Percentiles rank a stretch among this genome's conserved stretches.
Conservation (phyloP, 1,140 invertebrate genomes). For the Hestina assimilis region DNA sequence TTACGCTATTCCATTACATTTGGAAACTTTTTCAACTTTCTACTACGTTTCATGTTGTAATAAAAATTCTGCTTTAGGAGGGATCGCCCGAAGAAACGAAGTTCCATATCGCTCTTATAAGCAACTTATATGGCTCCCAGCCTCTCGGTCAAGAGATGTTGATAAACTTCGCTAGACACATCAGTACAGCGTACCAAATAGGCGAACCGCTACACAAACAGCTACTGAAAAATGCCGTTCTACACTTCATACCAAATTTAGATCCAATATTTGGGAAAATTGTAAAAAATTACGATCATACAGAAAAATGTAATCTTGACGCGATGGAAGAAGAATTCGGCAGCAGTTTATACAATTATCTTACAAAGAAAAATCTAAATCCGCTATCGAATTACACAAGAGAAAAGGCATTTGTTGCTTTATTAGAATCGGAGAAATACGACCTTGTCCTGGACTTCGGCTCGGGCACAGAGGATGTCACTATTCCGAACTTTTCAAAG, state of each 20-base stretch:
- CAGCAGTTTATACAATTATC: constrained; percentile 76
- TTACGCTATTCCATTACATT: too few relatives aligned
- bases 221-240: constrained; percentile 84
- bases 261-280: constrained; percentile 79
- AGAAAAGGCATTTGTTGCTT: constrained; percentile 79
- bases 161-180: constrained; percentile 89
- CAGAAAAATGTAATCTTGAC: constrained; percentile 67
- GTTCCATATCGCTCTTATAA: constrained; percentile 89
- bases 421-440: constrained; percentile 79
- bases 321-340: constrained; percentile 79
- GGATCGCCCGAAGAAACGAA: constrained; percentile 87
- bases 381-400: constrained; percentile 61
- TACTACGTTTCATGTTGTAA: too few relatives aligned
- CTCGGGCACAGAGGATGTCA: constrained; percentile 80
- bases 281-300: constrained; percentile 50
- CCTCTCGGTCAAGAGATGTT: constrained; percentile 91
- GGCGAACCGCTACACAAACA: constrained; percentile 81
- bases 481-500: constrained; percentile 72
- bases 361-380: constrained; percentile 55
- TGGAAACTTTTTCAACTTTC: too few relatives aligned
- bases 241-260: constrained; percentile 89
- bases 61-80: constrained; percentile 78
- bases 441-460: constrained; percentile 82
- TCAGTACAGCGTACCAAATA: constrained; percentile 84
- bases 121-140: constrained; percentile 90